Conservation (phyloP, 2,113 vertebrate genomes). For the Vombatus ursinus region DNA sequence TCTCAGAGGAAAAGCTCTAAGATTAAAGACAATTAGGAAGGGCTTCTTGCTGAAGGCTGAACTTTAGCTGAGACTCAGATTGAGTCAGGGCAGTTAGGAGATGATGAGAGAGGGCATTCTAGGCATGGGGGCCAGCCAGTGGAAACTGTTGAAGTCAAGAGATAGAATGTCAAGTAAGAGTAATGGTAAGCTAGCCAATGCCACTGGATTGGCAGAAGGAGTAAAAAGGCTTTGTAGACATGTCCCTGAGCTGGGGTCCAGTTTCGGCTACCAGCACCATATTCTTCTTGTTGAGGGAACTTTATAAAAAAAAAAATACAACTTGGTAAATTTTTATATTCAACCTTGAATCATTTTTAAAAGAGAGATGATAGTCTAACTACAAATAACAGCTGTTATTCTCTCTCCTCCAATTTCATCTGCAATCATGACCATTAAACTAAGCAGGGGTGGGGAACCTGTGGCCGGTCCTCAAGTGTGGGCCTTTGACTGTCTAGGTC, state of each 20-base stretch:
- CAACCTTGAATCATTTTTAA: background rate
- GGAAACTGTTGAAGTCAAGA: background rate
- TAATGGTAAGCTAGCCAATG: background rate
- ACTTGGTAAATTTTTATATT: background rate
- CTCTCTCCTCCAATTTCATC: background rate
- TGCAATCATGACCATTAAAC: background rate
- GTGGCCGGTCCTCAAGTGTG: too few species aligned
- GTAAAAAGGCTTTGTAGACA: background rate
- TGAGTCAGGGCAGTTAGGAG: too few species aligned
- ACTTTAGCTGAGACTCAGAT: too few species aligned
- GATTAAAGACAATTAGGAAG: background rate
- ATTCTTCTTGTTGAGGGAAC: background rate
- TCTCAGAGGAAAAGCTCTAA: background rate
- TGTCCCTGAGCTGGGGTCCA: background rate
- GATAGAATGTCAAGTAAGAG: background rate
- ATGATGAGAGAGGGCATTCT: background rate
- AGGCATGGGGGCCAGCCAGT: background rate
- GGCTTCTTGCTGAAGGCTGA: background rate
- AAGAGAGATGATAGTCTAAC: background rate
- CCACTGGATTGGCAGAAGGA: background rate
- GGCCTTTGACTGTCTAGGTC: too few species aligned
- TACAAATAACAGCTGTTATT: background rate
- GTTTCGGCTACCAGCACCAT: background rate
- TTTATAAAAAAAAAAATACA: background rate
- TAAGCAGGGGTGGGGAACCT: too few species aligned